Evolutionary conservation across 2,888 invertebrate species (phyloP), one percentile per base, ranked within the genome.

Genomic region (Vanessa cardui): DNA sequence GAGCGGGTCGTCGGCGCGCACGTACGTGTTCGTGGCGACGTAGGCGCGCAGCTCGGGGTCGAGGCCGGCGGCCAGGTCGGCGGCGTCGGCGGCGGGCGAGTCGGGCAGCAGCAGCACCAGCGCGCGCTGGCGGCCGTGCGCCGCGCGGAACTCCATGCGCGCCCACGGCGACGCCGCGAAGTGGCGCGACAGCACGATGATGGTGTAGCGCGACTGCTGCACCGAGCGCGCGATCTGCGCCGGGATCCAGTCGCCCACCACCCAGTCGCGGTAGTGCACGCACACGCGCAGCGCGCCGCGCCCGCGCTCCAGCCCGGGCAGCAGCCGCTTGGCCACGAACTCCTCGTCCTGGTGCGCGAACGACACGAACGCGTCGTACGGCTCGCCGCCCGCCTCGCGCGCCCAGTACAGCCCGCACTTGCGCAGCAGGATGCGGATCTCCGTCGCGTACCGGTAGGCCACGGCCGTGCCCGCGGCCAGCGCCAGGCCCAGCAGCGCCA

Each of bases 1-100:
- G 94, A 95, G 95, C 0, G 95, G 94, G 77, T 97, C 96, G 0
- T 95, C 96, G 95, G 96, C 96, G 74, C 96, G 95, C 1, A 97
- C 92, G 75, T 97, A 97, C 0, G 97, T 97, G 77, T 96, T 97
- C 82, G 95, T 95, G 54, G 94, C 93, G 6, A 97, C 86, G 79
- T 97, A 97, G 0, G 78, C 74, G 0, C 94, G 93, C 73, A 95
- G 93, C 20, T 97, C 80, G 0, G 74, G 73, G 0, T 80, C 76
- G 0, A 77, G 44, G 0, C 74, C 71, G 73, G 96, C 95, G 18
- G 96, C 84, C 26, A 26, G 26, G 4, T 3, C 26, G 26, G 26
- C 26, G 4, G 26, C 4, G 26, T 26, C 26, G 26, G 26, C 26
- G 26, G 0, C 33, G 92, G 92, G 82, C 0, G 94, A 92, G 20